phyloP scores from a whole-genome alignment of 2,113 vertebrate species.

The Thamnophis sirtalis region DNA sequence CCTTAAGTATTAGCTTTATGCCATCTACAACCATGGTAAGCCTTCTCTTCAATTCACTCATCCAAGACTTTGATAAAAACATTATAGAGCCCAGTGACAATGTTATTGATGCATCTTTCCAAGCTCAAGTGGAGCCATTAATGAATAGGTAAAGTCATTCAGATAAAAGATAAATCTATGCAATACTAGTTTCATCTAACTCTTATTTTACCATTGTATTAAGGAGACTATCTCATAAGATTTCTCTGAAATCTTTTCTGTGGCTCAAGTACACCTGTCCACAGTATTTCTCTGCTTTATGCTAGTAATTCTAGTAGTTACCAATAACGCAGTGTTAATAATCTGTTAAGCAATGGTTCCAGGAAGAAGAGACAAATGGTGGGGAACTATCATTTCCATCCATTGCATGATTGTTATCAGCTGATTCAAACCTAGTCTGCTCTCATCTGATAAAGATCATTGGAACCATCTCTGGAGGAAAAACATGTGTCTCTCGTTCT shows the following conservation, averaged over 20 bases:
- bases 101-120: background rate
- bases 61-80: background rate
- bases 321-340: background rate
- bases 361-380: background rate
- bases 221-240: background rate
- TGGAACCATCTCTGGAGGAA: background rate
- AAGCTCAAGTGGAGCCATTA: background rate
- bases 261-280: background rate
- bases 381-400: background rate
- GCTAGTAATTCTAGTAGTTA: background rate
- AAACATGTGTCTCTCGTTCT: background rate
- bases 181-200: background rate
- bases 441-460: background rate
- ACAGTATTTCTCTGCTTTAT: background rate
- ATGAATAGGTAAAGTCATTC: background rate
- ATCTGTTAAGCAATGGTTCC: background rate
- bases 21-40: background rate
- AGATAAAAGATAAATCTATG: background rate
- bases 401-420: background rate
- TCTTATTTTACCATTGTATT: background rate
- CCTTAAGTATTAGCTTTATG: background rate
- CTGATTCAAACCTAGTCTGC: background rate
- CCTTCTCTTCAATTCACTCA: background rate
- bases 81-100: background rate
- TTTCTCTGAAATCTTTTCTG: background rate